phyloP scores from a whole-genome alignment of 2,888 invertebrate genomes.

The Coenonympha arcania region DNA sequence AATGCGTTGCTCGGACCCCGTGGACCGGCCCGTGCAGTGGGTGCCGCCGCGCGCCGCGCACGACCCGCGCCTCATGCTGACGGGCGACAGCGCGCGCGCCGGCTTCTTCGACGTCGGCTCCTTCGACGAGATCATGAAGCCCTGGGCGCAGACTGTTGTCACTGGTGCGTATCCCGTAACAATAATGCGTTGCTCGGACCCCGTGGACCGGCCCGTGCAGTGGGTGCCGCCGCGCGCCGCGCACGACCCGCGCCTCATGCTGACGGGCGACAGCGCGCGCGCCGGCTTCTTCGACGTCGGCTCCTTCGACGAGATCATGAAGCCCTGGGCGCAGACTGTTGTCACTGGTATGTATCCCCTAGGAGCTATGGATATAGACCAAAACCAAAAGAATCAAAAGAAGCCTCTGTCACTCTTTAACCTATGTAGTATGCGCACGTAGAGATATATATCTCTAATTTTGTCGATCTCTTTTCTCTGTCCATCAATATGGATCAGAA shows the following conservation, averaged over 20 bases:
- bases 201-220: constrained; percentile 86
- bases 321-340: constrained; percentile 98
- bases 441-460: no score
- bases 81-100: constrained; percentile 68
- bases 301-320: constrained; percentile 94
- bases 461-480: no score
- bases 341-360: constrained; percentile 73
- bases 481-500: no score
- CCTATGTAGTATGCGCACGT: no score
- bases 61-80: constrained; percentile 94
- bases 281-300: constrained; percentile 93
- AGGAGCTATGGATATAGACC: no score
- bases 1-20: constrained; percentile 81
- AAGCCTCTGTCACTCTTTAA: no score
- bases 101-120: constrained; percentile 96
- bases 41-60: constrained; percentile 92
- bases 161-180: constrained; percentile 68
- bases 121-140: constrained; percentile 94
- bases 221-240: constrained; percentile 92
- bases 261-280: constrained; percentile 76
- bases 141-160: constrained; percentile 99
- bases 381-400: no score
- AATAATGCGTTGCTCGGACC: constrained; percentile 81
- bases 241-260: constrained; percentile 95
- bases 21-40: constrained; percentile 89